Evolutionary conservation across 2,113 vertebrate genomes (phyloP), one percentile per base, ranked within the genome.

Genomic region (Leptodactylus fuscus): DNA sequence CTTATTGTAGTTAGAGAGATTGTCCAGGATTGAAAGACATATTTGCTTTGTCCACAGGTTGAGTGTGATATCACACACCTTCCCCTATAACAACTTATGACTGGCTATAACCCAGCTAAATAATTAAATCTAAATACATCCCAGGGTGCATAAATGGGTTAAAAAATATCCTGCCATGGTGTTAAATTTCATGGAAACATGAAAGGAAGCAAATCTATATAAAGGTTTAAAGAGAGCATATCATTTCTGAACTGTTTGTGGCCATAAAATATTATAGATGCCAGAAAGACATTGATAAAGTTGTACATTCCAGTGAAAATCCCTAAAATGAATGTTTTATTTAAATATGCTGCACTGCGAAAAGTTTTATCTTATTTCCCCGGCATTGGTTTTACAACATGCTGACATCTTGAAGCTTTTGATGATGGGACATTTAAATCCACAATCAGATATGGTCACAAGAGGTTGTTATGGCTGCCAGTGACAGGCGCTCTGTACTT

Each of bases 341-440:
- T 58, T 60, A 79, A 79, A 55, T 79, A 38, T 44, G 13, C 53
- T 60, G 36, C 34, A 55, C 10, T 38, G 9, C 55, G 22, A 12
- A 79, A 60, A 60, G 77, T 60, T 79, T 55, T 44, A 60, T 41
- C 53, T 60, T 44, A 58, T 44, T 60, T 79, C 41, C 32, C n/a
- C 22, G 32, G 22, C 53, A 60, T 44, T 79, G n/a, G 51, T 79
- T 79, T 79, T 79, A 79, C 36, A 36, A 79, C 77, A 79, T 79
- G 53, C 77, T 78, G 49, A 58, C 49, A 58, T 58, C 58, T 78
- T 78, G 6, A 58, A 36, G 76, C 51, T 79, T 77, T 79, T 79
- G 77, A 79, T 60, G 53, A 60, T 79, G 34, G 77, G 44, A 79
- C 77, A 79, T 79, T 60, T 60, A 60, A 41, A 38, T 79, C 36